These are phyloP conservation scores for Philaenus spumarius DNA, from an alignment of 1,140 invertebrate species.

Conservation along the genomic window DNA sequence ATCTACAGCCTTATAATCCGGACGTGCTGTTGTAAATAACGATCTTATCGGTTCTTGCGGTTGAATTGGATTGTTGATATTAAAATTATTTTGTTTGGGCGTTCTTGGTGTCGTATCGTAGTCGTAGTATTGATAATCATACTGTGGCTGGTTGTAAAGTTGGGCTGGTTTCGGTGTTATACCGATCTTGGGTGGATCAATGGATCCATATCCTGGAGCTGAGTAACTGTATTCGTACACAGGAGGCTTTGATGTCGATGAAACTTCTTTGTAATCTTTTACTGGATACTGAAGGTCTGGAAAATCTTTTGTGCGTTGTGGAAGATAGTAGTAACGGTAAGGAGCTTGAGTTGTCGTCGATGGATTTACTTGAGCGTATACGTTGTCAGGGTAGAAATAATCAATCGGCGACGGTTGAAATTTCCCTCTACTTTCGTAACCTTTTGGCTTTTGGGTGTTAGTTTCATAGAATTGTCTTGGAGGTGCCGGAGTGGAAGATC, in stretches of 20 bases:
- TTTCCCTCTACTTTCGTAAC: slow-evolving; percentile 3
- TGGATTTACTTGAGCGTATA: background rate
- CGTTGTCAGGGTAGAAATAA: slow-evolving; percentile 8
- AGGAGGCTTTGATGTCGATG: slow-evolving; percentile 27
- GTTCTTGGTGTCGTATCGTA: slow-evolving; percentile 17
- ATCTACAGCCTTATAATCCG: background rate
- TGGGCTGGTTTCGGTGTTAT: slow-evolving; percentile 12
- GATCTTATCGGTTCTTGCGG: background rate
- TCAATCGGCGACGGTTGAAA: slow-evolving; percentile 13
- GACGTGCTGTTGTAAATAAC: background rate
- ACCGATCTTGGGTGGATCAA: slow-evolving; percentile 24
- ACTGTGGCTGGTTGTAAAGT: slow-evolving; percentile 8
- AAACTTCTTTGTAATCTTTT: background rate
- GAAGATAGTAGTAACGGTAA: slow-evolving; percentile 1
- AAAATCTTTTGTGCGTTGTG: slow-evolving; percentile 5
- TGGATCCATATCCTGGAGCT: slow-evolving; percentile 28
- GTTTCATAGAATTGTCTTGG: slow-evolving; percentile 4
- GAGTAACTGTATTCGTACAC: slow-evolving; percentile 33
- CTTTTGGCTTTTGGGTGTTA: slow-evolving; percentile 11
- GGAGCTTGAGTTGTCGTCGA: background rate
- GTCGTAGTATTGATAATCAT: slow-evolving; percentile 11
- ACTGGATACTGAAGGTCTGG: background rate
- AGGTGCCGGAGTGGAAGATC: background rate
- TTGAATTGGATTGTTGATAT: too few species aligned
- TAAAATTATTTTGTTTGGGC: too few species aligned